Evolutionary conservation across 2,113 vertebrate species (phyloP), one percentile per base, ranked within the genome.

Genomic region (Zapornia atra): DNA sequence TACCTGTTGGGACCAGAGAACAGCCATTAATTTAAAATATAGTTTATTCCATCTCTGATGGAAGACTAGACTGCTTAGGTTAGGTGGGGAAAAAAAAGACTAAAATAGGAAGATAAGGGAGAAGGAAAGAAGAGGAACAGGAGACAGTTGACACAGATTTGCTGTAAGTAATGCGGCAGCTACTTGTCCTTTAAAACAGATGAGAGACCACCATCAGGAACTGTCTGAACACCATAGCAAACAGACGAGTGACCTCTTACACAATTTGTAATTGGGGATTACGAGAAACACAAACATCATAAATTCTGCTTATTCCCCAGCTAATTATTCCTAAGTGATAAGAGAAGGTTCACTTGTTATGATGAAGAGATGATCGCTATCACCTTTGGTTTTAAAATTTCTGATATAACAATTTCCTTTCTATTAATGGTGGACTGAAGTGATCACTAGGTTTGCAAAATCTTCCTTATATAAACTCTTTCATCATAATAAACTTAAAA

Each of bases 331-430:
- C 28, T 42, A 68, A 38, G 19, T 6, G 51, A 26, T 14, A 34
- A 0, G 0, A 22, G 5, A 28, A 64, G 36, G 19, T 46, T 46
- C 44, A 46, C 15, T 33, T 18, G 10, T 0, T 40, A 66, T 21
- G 19, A 18, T 42, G 95, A 75, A 73, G 22, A 54, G 4, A 38
- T 2, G 2, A 48, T 19, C 25, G 36, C 5, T 14, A 14, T 6
- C 11, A 57, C 5, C 10, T 81, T 38, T 25, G 18, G 20, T 50
- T 91, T 71, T 24, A 59, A 54, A 15, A 14, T 16, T 21, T 54
- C 5, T 3, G 5, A 26, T 13, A 50, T 65, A 60, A 79, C 3
- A 16, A n/a, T 85, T 88, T 57, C 20, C 4, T 25, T 63, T 44
- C 5, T 44, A 15, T 71, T 68, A 54, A 63, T 34, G 15, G 26